Base-by-base conservation (phyloP, 1,140 invertebrate species). In the Oppia nitens region DNA sequence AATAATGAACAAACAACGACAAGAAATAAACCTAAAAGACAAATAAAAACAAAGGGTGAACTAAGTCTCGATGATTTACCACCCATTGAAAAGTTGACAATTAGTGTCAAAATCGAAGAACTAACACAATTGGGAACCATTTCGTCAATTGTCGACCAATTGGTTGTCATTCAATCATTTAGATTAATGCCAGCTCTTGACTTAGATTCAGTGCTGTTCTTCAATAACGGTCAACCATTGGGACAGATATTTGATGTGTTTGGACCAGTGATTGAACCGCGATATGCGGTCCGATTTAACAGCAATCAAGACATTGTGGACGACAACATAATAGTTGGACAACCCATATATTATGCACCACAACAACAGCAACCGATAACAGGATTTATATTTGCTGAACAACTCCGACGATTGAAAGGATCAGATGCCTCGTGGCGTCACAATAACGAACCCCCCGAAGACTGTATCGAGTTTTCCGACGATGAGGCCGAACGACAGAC, bases 181-280 rank as follows among this genome's bases (percentile, higher is more conserved):
- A 77, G 78, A 50, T 76, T 77, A 53, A 80, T 79, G 32, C 83
- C 85, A 54, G 78, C 84, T 0, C 76, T 92, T 47, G 81, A 93
- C 75, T 70, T 91, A 54, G 87, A 91, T 55, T 85, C 84, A 3
- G 76, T 92, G 24, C 70, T 93, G 25, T 93, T 93, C 68, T 62
- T 85, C 28, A 63, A 66, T 60, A 59, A 65, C 32, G 62, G 66
- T 45, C 61, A 64, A 32, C 61, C 66, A 12, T 60, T 70, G 45
- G 51, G 61, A 17, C 76, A 80, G 65, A 78, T 95, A 56, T 91
- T 88, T 74, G 91, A 95, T 76, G 87, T 93, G 3, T 83, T 94
- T 72, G 90, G 90, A 3, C 75, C 79, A 66, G 83, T 90, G 0
- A 72, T 72, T 0, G 77, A 84, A 64, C 87, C 88, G 0, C 75